A percentile compares a stretch with the other conserved stretches of the same genome.
These are phyloP conservation scores for Hesperia comma DNA, from an alignment of 2,888 invertebrate genomes.

Conservation along the genomic window DNA sequence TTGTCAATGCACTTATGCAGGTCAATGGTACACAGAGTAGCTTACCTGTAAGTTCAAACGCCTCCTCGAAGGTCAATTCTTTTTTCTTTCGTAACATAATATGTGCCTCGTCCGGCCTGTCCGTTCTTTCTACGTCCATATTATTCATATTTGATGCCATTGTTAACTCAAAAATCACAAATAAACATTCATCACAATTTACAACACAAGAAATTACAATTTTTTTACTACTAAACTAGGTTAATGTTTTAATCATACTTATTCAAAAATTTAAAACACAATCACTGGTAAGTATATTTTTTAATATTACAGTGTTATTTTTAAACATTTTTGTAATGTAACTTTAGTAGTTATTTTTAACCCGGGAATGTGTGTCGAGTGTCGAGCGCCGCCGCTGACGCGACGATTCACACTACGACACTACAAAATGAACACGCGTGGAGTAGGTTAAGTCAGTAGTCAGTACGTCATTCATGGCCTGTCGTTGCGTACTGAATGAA, in stretches of 20 bases:
- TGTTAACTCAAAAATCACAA: neutral
- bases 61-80: slow-evolving; percentile 72
- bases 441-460: neutral
- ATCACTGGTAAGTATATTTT: neutral
- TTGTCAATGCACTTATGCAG: too few relatives aligned
- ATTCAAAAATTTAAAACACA: neutral
- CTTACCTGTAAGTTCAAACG: slow-evolving; percentile 73
- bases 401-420: neutral
- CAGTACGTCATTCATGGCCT: neutral
- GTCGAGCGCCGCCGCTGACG: neutral
- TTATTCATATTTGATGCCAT: slow-evolving; percentile 24
- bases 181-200: neutral
- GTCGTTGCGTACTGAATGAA: slow-evolving; percentile 3
- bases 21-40: neutral
- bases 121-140: slow-evolving; percentile 48
- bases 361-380: neutral
- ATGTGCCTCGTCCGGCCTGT: slow-evolving; percentile 52
- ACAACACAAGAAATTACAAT: too few relatives aligned
- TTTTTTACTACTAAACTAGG: too few relatives aligned
- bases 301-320: neutral
- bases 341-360: neutral
- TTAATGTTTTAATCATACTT: too few relatives aligned
- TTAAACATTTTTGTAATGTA: neutral
- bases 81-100: slow-evolving; percentile 50
- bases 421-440: neutral